Conservation (phyloP, 1,140 invertebrate species). For the Lucilia cuprina region DNA sequence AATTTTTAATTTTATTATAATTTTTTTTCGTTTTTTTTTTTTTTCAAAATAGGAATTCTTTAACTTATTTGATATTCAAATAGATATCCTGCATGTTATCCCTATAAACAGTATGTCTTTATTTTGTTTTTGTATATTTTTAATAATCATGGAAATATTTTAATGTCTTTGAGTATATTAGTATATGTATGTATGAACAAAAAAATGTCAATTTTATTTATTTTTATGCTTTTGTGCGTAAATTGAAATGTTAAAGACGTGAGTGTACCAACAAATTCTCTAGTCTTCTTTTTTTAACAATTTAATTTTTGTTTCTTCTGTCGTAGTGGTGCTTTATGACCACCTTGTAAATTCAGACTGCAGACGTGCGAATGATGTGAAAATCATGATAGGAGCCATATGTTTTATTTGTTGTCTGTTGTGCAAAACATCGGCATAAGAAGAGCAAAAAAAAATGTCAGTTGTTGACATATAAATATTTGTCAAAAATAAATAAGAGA, state of each 20-base stretch:
- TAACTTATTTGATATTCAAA: background rate
- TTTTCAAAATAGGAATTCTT: background rate
- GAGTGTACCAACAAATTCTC: background rate
- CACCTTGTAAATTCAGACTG: background rate
- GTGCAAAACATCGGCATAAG: background rate
- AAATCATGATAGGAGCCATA: conserved; percentile 1
- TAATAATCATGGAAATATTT: conserved; percentile 5
- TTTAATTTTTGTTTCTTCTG: background rate
- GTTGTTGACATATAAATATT: conserved; percentile 1
- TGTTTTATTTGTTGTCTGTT: background rate
- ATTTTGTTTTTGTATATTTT: background rate
- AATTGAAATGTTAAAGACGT: conserved; percentile 15
- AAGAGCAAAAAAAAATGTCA: background rate
- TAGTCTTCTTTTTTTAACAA: background rate
- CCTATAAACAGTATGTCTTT: background rate
- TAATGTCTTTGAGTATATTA: background rate
- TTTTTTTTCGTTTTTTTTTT: background rate
- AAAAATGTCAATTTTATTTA: background rate
- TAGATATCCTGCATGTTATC: background rate
- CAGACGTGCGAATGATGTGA: background rate
- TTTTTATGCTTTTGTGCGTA: background rate
- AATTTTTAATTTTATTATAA: conserved; percentile 5
- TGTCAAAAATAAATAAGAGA: background rate
- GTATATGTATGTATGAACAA: background rate
- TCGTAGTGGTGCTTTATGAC: background rate